Evolutionary conservation across 2,113 vertebrate species (phyloP).

Genomic region (Mugil cephalus): DNA sequence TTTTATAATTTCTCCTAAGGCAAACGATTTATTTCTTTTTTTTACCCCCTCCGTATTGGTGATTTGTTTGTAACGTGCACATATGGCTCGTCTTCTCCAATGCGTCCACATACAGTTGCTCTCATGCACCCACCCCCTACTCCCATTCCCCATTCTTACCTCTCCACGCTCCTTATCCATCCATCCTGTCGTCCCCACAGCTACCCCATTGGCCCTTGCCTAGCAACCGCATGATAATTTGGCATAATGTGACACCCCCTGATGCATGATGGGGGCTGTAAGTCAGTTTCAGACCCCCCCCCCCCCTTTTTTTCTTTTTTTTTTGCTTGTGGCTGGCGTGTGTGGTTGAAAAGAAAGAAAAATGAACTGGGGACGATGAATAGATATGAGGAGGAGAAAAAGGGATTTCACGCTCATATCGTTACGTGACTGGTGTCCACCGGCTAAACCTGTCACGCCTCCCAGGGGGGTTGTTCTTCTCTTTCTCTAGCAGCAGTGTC

Average conservation of each 20-base stretch:
- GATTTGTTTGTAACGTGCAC: constrained; percentile 46
- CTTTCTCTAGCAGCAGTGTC: constrained; percentile 36
- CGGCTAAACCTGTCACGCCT: constrained; percentile 63
- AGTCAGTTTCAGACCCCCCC: constrained; percentile 61
- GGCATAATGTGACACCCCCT: constrained; percentile 82
- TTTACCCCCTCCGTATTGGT: background rate
- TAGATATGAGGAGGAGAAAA: constrained; percentile 57
- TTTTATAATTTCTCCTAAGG: constrained; percentile 2
- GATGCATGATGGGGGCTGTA: constrained; percentile 80
- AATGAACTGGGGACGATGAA: constrained; percentile 55
- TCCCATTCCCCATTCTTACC: constrained; percentile 62
- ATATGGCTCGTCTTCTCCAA: constrained; percentile 5
- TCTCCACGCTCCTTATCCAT: constrained; percentile 74
- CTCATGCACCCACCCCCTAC: constrained; percentile 54
- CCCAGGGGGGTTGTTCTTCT: constrained; percentile 61
- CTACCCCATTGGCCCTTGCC: constrained; percentile 77
- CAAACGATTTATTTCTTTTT: constrained; percentile 22
- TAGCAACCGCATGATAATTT: constrained; percentile 84
- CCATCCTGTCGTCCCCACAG: constrained; percentile 64
- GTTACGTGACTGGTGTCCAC: constrained; percentile 75
- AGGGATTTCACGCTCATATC: constrained; percentile 74
- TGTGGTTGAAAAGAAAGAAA: constrained; percentile 63
- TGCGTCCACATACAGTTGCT: constrained; percentile 31
- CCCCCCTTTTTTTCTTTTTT: background rate
- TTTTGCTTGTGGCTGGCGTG: constrained; percentile 58